A percentile compares a stretch with the other conserved stretches of the same genome.
Evolutionary conservation across 2,888 invertebrate genomes (phyloP).

Genomic region (Diarsia mendica): DNA sequence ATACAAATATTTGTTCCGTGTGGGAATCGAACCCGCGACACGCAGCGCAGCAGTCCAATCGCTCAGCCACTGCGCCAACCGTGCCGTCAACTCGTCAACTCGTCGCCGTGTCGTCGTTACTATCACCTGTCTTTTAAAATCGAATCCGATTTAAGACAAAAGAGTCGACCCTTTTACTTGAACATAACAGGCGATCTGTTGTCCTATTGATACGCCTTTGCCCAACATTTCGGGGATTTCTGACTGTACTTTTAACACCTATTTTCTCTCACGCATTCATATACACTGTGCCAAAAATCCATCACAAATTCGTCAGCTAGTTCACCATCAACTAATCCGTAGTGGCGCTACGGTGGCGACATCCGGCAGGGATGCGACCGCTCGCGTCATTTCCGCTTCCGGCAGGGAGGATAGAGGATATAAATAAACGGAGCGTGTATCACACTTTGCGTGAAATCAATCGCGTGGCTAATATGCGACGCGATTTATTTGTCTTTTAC

Average conservation of each 20-base stretch:
- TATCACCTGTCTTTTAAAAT: too few relatives aligned
- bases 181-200: too few relatives aligned
- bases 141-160: too few relatives aligned
- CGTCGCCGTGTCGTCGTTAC: too few relatives aligned
- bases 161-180: too few relatives aligned
- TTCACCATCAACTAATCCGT: slow-evolving; percentile 56
- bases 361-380: slow-evolving; percentile 79
- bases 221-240: not conserved
- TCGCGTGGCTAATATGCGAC: slow-evolving; percentile 81
- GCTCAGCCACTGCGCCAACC: too few relatives aligned
- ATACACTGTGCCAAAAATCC: not conserved
- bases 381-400: slow-evolving; percentile 83
- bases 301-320: slow-evolving; percentile 26
- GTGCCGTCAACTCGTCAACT: too few relatives aligned
- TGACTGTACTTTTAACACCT: not conserved
- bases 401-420: slow-evolving; percentile 68
- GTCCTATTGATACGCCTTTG: not conserved
- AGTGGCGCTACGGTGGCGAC: slow-evolving; percentile 78
- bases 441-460: slow-evolving; percentile 85
- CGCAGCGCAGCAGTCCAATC: too few relatives aligned
- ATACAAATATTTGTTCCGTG: too few relatives aligned
- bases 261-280: not conserved
- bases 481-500: slow-evolving; percentile 76
- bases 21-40: too few relatives aligned
- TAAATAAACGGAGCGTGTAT: slow-evolving; percentile 81